phyloP scores from a whole-genome alignment of 2,113 vertebrate genomes.

The Rattus rattus region DNA sequence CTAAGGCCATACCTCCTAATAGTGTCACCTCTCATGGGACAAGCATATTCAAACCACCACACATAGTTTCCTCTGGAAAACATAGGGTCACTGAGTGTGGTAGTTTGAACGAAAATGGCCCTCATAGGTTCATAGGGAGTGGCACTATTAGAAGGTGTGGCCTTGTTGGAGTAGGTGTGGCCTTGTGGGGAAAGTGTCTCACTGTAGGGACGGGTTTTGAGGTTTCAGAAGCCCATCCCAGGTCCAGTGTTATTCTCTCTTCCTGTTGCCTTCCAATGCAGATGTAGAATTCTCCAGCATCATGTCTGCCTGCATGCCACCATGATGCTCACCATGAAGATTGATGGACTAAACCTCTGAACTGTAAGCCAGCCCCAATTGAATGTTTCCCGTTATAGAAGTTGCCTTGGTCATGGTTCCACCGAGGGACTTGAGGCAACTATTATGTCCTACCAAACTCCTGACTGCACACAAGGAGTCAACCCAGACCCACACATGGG shows the following conservation, averaged over 20 bases:
- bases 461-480: fast-evolving
- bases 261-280: not conserved
- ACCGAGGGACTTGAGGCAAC: not conserved
- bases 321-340: not conserved
- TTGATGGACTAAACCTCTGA: not conserved
- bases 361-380: not conserved
- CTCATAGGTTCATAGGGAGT: not conserved
- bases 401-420: not conserved
- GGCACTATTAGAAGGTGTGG: not conserved
- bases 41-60: no score
- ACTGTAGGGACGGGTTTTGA: not conserved
- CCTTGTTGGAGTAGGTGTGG: not conserved
- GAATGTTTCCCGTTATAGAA: not conserved
- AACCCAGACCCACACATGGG: no score
- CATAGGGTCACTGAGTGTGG: not conserved
- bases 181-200: not conserved
- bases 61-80: fast-evolving
- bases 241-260: not conserved
- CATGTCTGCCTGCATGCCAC: not conserved
- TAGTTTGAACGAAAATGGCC: not conserved
- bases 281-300: not conserved
- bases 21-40: no score
- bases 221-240: not conserved
- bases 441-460: fast-evolving
- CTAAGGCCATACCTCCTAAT: no score